Evolutionary conservation across 2,113 vertebrate genomes (phyloP).

Genomic region (Crocuta crocuta): DNA sequence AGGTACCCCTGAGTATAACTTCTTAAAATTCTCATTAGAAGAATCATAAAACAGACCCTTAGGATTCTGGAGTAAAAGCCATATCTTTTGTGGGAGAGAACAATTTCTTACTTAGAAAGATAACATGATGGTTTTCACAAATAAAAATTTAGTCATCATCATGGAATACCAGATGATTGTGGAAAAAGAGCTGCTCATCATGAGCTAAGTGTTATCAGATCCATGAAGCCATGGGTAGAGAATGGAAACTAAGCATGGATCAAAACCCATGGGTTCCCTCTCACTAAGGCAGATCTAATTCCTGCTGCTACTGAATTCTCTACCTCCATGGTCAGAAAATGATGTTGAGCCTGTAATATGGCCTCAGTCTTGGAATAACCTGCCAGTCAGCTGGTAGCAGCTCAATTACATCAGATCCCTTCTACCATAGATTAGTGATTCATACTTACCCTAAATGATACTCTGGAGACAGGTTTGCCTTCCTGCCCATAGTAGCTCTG

Average conservation of each 20-base stretch:
- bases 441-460: neutral
- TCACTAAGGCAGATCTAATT: neutral
- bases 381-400: neutral
- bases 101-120: conserved; percentile 3
- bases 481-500: neutral
- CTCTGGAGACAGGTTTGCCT: neutral
- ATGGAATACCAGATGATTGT: neutral
- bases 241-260: neutral
- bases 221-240: neutral
- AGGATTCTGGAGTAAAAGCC: neutral
- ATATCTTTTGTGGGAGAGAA: neutral
- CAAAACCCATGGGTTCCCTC: neutral
- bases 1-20: too few relatives aligned
- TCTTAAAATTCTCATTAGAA: neutral
- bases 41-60: neutral
- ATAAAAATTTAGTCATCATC: neutral
- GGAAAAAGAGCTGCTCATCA: neutral
- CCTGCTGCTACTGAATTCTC: neutral
- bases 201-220: neutral
- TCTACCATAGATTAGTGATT: neutral
- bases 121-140: neutral
- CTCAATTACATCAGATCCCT: neutral
- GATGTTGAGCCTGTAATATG: neutral
- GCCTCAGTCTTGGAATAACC: neutral
- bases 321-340: neutral